Percentiles rank a stretch among this genome's conserved stretches.
These are phyloP conservation scores for Promerops cafer DNA, from an alignment of 2,113 vertebrate genomes.

Conservation along the genomic window DNA sequence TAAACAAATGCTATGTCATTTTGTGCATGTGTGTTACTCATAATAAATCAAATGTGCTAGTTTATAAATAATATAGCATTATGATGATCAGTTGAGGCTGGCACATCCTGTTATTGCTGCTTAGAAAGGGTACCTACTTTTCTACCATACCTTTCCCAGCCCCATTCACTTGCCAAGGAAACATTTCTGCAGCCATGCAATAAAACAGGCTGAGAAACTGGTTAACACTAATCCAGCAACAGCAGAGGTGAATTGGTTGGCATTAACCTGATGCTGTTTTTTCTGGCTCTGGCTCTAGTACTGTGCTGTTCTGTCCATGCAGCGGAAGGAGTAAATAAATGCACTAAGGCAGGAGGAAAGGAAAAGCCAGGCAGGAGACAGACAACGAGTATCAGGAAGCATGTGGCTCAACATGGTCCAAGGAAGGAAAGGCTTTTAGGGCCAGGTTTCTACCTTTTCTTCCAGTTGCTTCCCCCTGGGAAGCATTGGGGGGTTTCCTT, in stretches of 20 bases:
- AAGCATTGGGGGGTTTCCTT: neutral
- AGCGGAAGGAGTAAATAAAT: neutral
- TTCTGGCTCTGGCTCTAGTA: neutral
- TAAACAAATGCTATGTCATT: neutral
- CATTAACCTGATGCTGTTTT: neutral
- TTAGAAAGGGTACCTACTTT: neutral
- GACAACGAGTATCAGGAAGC: neutral
- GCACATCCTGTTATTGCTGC: neutral
- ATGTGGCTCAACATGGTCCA: fast-evolving
- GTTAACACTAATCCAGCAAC: neutral
- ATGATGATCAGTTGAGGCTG: neutral
- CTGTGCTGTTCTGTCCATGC: neutral
- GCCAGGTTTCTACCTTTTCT: neutral
- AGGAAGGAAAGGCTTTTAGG: neutral
- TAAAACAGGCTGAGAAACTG: neutral
- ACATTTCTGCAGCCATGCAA: neutral
- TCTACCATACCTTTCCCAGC: neutral
- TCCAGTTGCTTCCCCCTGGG: neutral
- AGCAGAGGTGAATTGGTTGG: neutral
- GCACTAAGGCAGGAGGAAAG: neutral
- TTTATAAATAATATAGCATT: neutral
- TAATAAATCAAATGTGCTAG: neutral
- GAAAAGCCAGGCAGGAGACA: neutral
- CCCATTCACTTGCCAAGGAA: neutral
- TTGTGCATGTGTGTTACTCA: neutral